Base-by-base conservation (phyloP, 1,140 invertebrate species). In the Carposina sasakii region DNA sequence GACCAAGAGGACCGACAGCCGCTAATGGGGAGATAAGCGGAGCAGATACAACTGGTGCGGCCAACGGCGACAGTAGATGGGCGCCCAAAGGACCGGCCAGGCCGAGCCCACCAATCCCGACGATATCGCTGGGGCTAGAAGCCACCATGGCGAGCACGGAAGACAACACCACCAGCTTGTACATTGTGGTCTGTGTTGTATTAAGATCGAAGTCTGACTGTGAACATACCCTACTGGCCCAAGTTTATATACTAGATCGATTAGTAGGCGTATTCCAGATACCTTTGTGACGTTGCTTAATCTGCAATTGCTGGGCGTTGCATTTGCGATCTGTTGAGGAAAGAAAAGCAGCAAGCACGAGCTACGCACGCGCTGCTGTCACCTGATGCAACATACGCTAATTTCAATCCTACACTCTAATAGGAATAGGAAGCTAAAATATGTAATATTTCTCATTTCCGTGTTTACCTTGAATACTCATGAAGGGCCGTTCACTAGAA, bases 81-180 rank as follows among this genome's bases (percentile, higher is more conserved):
- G 48, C 4, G 28, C 42, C 30, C 45, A 41, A 9, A n/a, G 17
- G 13, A 20, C 34, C 22, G 39, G 40, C 43, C 21, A 37, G 22
- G 23, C 26, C 34, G 34, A 34, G 33, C 22, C 28, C 23, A 37
- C 59, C 55, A 26, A 61, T 34, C 19, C 67, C 68, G n/a, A 59
- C 48, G 13, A 53, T 58, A 30, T 52, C 63, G 12, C 68, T 36
- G 5, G 46, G 60, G 44, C 58, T 64, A 28, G 68, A 71, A 15
- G 70, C 60, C 46, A 75, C 85, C 28, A 84, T 45, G 39, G 85
- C 86, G 49, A 87, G 52, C 47, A 85, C 61, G 52, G 74, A 81
- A 60, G 74, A 86, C 85, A 89, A 88, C 83, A 88, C 87, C 84
- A 88, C 87, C 85, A 87, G 74, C 76, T 85, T 87, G 74, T 81